These are phyloP conservation scores for Eulithis prunata DNA, from an alignment of 2,888 invertebrate species.

Conservation along the genomic window DNA sequence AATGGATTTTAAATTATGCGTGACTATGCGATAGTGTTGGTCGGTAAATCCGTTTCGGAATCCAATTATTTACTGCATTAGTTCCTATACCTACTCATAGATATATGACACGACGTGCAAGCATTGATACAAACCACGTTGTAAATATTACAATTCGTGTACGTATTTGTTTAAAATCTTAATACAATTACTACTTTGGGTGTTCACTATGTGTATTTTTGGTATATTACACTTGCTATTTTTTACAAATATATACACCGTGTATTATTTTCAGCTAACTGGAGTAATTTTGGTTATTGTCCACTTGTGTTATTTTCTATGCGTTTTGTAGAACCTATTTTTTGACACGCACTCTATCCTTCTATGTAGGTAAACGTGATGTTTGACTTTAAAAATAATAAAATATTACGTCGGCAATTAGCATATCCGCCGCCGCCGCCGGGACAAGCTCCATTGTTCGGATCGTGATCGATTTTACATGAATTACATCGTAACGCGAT, in stretches of 20 bases:
- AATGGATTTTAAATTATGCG: not conserved
- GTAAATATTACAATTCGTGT: too few species aligned
- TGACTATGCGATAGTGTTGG: not conserved
- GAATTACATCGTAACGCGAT: constrained; percentile 36
- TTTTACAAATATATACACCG: too few species aligned
- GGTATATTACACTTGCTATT: too few species aligned
- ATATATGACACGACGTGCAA: not conserved
- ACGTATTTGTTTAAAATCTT: too few species aligned
- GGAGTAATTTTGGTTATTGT: too few species aligned
- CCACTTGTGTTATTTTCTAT: too few species aligned
- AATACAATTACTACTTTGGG: too few species aligned
- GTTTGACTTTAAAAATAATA: constrained; percentile 19
- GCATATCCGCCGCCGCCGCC: constrained; percentile 32
- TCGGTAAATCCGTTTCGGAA: not conserved
- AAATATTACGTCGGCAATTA: constrained; percentile 31
- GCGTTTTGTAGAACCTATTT: too few species aligned
- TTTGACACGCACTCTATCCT: constrained; percentile 11
- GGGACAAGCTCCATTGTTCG: constrained; percentile 36
- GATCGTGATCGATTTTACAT: constrained; percentile 41
- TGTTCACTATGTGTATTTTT: too few species aligned
- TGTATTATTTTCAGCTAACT: too few species aligned
- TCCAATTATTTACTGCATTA: not conserved
- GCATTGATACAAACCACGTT: too few species aligned
- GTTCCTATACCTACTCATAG: not conserved
- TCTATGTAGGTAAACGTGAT: constrained; percentile 6